phyloP scores from a whole-genome alignment of 2,113 vertebrate genomes.

The Eulemur macaco region DNA sequence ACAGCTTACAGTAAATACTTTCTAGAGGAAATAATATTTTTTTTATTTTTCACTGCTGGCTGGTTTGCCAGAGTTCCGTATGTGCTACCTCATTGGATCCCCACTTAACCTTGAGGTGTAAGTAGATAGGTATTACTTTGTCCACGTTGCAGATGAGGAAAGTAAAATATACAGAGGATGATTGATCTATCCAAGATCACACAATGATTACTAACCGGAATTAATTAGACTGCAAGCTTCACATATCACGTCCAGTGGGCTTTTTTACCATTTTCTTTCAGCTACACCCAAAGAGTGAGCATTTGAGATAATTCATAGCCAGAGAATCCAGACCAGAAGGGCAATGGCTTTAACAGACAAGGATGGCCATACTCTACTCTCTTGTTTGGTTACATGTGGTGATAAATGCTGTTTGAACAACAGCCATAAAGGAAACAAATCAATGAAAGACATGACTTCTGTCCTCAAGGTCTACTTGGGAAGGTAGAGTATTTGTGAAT shows the following conservation, averaged over 20 bases:
- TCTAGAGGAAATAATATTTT: neutral
- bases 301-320: neutral
- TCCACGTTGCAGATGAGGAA: neutral
- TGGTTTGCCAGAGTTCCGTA: neutral
- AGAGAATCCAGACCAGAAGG: neutral
- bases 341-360: neutral
- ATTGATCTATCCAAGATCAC: neutral
- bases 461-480: neutral
- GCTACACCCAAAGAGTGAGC: neutral
- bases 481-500: neutral
- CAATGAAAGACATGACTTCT: neutral
- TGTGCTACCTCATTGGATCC: neutral
- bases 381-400: neutral
- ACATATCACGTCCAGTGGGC: accelerated
- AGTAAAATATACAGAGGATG: neutral
- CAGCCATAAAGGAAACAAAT: neutral
- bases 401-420: neutral
- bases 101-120: neutral
- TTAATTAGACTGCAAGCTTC: neutral
- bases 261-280: neutral
- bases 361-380: accelerated
- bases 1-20: neutral
- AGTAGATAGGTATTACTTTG: neutral
- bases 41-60: neutral
- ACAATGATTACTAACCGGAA: neutral